Evolutionary conservation across 2,888 invertebrate species (phyloP), one percentile per base, ranked within the genome.

Genomic region (Melangyna quadrimaculata): DNA sequence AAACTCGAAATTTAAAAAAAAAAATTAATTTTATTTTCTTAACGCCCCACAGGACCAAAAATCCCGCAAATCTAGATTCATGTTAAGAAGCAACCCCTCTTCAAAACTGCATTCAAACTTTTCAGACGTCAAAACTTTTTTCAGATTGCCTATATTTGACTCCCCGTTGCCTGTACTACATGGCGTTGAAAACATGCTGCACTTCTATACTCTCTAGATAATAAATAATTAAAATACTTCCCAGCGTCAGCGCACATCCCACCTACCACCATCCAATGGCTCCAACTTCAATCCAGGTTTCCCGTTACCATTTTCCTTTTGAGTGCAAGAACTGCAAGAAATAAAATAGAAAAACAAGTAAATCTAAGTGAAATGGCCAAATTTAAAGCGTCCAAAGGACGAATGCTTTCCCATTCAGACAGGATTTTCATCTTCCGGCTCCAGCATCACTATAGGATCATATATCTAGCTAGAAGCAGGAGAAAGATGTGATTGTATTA

Each of bases 171-270:
- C n/a, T n/a, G n/a, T n/a, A n/a, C n/a, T n/a, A n/a, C n/a, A 73
- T 70, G 74, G 74, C 45, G 74, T 71, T 40, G 71, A 71, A 80
- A 77, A 71, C 77, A 63, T 65, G 22, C 35, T 71, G 57, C 37
- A 57, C 48, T 61, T 4, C 37, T 37, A 12, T 43, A 67, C 43
- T 72, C 37, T 59, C 67, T 69, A 71, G 71, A 75, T 77, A 84
- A 84, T 84, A 80, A 80, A 80, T 84, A 84, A 84, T 84, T 84
- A 75, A 80, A 84, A 80, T 61, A 72, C 65, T 74, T 70, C 73
- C 51, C 51, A 51, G 22, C 24, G 1, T 0, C 12, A 3, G 2
- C 12, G n/a, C n/a, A n/a, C n/a, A 2, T 14, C 7, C 7, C 14
- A 14, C 27, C 19, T 35, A 35, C 19, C 14, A 14, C n/a, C 19